Percentiles rank a stretch among this genome's conserved stretches.
Evolutionary conservation across 2,797 vertebrate species (phyloP).

Genomic region (Argyrosomus regius): DNA sequence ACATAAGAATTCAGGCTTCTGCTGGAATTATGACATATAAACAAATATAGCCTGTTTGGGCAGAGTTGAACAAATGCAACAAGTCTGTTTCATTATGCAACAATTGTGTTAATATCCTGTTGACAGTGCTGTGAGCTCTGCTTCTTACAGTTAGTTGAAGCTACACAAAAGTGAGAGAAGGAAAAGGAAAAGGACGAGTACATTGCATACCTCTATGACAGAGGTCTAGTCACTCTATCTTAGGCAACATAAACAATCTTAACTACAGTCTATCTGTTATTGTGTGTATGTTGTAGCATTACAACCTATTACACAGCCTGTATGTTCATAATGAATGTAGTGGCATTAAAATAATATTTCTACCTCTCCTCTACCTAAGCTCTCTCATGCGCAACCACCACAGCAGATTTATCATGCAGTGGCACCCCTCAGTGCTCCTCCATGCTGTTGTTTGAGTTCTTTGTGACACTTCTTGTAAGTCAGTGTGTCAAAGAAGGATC

Average conservation of each 20-base stretch:
- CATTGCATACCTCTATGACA: neutral
- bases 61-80: neutral
- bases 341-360: neutral
- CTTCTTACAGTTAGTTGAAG: neutral
- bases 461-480: neutral
- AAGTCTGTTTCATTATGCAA: constrained; percentile 7
- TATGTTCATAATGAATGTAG: neutral
- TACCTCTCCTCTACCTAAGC: neutral
- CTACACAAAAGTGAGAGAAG: neutral
- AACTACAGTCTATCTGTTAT: neutral
- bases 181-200: neutral
- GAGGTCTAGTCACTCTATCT: neutral
- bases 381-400: neutral
- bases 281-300: neutral
- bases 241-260: neutral
- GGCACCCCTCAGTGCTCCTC: neutral
- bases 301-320: neutral
- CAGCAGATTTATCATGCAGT: neutral
- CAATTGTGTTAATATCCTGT: constrained; percentile 8
- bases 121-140: constrained; percentile 3
- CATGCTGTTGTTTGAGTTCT: neutral
- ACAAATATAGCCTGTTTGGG: neutral
- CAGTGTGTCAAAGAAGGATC: neutral
- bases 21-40: neutral
- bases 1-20: neutral